Evolutionary conservation across 2,797 vertebrate genomes (phyloP).

Genomic region (Enteromius radiatus): DNA sequence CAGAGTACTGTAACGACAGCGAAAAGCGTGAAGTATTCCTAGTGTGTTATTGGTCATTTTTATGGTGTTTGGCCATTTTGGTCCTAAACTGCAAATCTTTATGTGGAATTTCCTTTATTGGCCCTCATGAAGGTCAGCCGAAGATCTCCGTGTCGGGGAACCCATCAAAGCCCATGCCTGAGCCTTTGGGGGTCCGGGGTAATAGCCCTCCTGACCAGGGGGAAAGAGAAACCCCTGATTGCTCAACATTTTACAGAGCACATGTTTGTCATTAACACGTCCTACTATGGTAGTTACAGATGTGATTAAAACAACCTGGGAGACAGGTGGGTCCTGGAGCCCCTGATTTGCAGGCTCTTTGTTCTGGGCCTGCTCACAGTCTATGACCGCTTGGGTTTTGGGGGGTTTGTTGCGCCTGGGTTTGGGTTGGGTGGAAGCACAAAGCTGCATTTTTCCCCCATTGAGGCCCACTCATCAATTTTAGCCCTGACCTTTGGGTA

Average conservation of each 20-base stretch:
- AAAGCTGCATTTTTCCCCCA: constrained; percentile 39
- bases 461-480: constrained; percentile 40
- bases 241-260: constrained; percentile 56
- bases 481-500: constrained; percentile 55
- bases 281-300: constrained; percentile 59
- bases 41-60: constrained; percentile 43
- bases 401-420: constrained; percentile 32
- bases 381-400: constrained; percentile 27
- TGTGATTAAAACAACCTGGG: constrained; percentile 60
- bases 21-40: constrained; percentile 37
- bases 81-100: constrained; percentile 53
- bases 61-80: constrained; percentile 53
- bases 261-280: constrained; percentile 65
- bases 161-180: constrained; percentile 42
- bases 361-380: constrained; percentile 41
- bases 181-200: constrained; percentile 34
- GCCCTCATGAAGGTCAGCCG: constrained; percentile 50
- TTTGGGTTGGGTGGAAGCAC: constrained; percentile 17
- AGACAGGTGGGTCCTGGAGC: constrained; percentile 60
- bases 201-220: constrained; percentile 41
- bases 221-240: constrained; percentile 51
- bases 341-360: constrained; percentile 48
- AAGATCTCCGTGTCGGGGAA: constrained; percentile 28
- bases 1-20: constrained; percentile 39
- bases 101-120: constrained; percentile 59